These are phyloP conservation scores for Pseudococcus longispinus DNA, from an alignment of 2,888 invertebrate genomes.

Conservation along the genomic window DNA sequence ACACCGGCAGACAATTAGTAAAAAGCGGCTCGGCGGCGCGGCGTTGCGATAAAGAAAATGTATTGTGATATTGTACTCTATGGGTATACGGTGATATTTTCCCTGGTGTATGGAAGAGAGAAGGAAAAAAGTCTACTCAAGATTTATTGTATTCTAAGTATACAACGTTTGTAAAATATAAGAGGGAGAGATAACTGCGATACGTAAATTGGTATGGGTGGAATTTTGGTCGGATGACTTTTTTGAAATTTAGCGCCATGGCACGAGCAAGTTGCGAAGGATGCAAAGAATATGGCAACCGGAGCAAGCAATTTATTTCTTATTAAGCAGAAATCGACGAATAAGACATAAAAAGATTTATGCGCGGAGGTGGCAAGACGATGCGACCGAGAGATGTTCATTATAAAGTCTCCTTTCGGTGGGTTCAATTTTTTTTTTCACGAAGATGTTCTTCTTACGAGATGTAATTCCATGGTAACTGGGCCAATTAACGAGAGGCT, in stretches of 20 bases:
- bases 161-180: background rate
- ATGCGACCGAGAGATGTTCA: background rate
- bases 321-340: background rate
- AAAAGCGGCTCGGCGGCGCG: background rate
- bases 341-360: background rate
- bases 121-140: background rate
- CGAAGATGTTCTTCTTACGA: background rate
- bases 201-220: background rate
- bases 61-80: slow-evolving; percentile 20
- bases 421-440: background rate
- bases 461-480: background rate
- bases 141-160: slow-evolving; percentile 23
- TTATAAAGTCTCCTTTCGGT: background rate
- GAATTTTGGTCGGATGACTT: background rate
- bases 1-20: slow-evolving; percentile 6
- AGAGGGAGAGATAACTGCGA: background rate
- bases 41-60: slow-evolving; percentile 14
- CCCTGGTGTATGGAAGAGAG: background rate
- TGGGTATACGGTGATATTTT: background rate
- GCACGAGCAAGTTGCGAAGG: background rate
- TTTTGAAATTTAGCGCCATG: background rate
- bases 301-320: background rate
- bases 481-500: background rate
- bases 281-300: background rate
- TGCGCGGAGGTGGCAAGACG: background rate